Base-by-base conservation (phyloP, 1,140 invertebrate species). In the Macrobrachium nipponense region DNA sequence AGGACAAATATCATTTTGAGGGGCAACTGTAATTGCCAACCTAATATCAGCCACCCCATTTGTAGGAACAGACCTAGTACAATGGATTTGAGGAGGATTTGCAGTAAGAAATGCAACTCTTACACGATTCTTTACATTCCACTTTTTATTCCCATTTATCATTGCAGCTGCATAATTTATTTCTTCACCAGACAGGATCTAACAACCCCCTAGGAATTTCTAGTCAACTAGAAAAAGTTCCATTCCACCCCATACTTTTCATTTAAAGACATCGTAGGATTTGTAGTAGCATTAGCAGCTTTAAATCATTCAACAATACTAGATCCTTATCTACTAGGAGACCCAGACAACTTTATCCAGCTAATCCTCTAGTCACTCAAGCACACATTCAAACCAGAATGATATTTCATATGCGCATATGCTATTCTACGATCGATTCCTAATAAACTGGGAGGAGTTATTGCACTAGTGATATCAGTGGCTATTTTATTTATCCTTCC, bases 391-490 rank as follows among this genome's bases (percentile, higher is more conserved):
- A 80, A 88, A 68, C 78, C 78, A 23, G 78, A 80, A 43, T 68
- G 78, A 44, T 80, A 80, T 18, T 91, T 91, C 95, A 1, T 4
- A 36, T 36, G 95, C 93, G 94, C 94, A 27, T 95, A 95, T 90
- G 93, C 94, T 27, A 95, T 95, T 92, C 89, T 95, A 90, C 94
- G 94, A 77, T 93, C 94, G 85, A 94, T 95, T 89, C 94, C 94
- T 80, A 95, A 94, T 93, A 95, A 95, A 93, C 90, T 95, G 92
- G 93, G 94, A 36, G 94, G 94, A 87, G 94, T 95, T 62, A 92
- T 95, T 90, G 93, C 93, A n/a, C 27, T 80, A 43, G 17, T n/a
- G 51, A n/a, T 59, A 51, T n/a, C 73, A 73, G 17, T 75, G 2
- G 43, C 43, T 2, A 51, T 75, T 17, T 4, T 75, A 36, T 36